Evolutionary conservation across 1,140 invertebrate genomes (phyloP).

Genomic region (Phocides pigmalion): DNA sequence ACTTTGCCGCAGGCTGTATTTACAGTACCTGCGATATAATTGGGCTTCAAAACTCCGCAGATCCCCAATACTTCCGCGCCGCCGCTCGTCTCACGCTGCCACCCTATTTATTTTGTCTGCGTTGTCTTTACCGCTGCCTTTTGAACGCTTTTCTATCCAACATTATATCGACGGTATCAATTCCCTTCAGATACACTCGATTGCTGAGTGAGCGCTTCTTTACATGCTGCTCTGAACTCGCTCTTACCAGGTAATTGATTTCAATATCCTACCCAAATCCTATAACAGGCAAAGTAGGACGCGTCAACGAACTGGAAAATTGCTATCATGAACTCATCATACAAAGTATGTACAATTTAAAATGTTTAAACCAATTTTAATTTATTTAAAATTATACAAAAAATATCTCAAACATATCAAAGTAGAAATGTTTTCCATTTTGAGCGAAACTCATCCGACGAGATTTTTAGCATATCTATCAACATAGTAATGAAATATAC

Average conservation of each 20-base stretch:
- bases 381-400: too few relatives aligned
- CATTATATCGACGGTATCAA: slow-evolving; percentile 76
- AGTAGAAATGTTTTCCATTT: too few relatives aligned
- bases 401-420: too few relatives aligned
- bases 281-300: slow-evolving; percentile 7
- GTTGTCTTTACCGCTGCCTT: slow-evolving; percentile 77
- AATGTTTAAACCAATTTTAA: too few relatives aligned
- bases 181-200: slow-evolving; percentile 62
- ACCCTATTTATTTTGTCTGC: slow-evolving; percentile 80
- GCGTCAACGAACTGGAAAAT: slow-evolving; percentile 15
- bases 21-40: slow-evolving; percentile 76
- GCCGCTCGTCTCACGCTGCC: slow-evolving; percentile 61
- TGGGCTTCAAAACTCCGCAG: slow-evolving; percentile 80
- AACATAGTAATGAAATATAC: too few relatives aligned
- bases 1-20: slow-evolving; percentile 39
- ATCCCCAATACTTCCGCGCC: slow-evolving; percentile 80
- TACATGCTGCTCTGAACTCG: slow-evolving; percentile 35
- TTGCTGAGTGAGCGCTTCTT: slow-evolving; percentile 51
- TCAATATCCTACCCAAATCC: slow-evolving; percentile 33
- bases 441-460: too few relatives aligned
- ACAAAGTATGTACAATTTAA: not conserved
- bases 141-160: slow-evolving; percentile 75
- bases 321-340: slow-evolving; percentile 1
- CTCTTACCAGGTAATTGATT: slow-evolving; percentile 31
- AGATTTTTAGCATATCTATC: too few relatives aligned